Evolutionary conservation across 2,888 invertebrate genomes (phyloP), one percentile per base, ranked within the genome.

Genomic region (Sphaerophoria rueppellii): DNA sequence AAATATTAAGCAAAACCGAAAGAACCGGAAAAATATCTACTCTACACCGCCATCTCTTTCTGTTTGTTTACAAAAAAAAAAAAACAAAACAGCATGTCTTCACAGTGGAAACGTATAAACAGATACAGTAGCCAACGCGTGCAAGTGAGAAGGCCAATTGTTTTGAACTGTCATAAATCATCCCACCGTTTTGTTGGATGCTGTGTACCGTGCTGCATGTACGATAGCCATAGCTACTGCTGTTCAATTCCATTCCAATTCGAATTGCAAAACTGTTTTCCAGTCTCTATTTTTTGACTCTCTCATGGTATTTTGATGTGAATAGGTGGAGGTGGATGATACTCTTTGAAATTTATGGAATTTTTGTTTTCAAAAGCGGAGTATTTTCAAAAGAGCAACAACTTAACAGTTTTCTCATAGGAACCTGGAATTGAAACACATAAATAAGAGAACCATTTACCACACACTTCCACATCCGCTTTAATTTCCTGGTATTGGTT

Each of bases 131-230:
- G 82, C 86, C 12, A 86, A 74, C 81, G 74, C 35, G 73, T 76
- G 82, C 70, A 81, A 79, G 78, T 86, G 88, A 88, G 90, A 86
- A 87, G 87, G 89, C 87, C 86, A 87, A 89, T 90, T 89, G 89
- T 89, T 89, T 90, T 88, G 88, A 90, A 89, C 89, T 91, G 91
- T 90, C 91, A 91, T 91, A 91, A 91, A 91, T 91, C 90, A 90
- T 90, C 89, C 88, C 89, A 76, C 82, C 67, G 77, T 78, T 60
- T 85, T 24, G 24, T 24, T 65, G 65, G 65, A 65, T 65, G 65
- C 65, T 65, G 65, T 35, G 65, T 24, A 24, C n/a, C 4, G 34
- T 61, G 46, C 34, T 40, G 40, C 6, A 40, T 40, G 9, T 6
- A 40, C 6, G 6, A 40, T 6, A 77, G 73, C 24, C 24, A 24